A percentile compares a stretch with the other conserved stretches of the same genome.
Evolutionary conservation across 2,888 invertebrate genomes (phyloP).

Genomic region (Acholoe squamosa): DNA sequence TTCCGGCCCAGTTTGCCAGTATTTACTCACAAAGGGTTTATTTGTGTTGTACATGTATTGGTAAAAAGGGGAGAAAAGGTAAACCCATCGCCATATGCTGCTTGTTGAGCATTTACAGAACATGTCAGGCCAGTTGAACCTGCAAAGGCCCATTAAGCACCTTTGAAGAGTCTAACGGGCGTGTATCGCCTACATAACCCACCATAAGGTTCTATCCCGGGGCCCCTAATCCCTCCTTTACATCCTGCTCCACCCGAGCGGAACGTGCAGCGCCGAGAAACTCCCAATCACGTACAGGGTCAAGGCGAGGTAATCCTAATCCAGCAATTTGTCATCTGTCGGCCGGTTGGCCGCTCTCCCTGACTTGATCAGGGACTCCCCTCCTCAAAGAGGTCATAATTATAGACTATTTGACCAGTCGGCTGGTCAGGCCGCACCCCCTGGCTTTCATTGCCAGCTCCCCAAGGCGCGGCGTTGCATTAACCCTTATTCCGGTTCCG

Average conservation of each 20-base stretch:
- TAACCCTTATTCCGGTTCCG: slow-evolving; percentile 25
- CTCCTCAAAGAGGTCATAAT: slow-evolving; percentile 41
- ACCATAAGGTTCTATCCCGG: slow-evolving; percentile 58
- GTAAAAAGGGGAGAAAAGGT: not conserved
- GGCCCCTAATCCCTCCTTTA: slow-evolving; percentile 23
- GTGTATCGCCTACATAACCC: slow-evolving; percentile 36
- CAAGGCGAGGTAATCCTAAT: slow-evolving; percentile 52
- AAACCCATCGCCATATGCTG: slow-evolving; percentile 16
- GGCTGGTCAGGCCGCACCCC: not conserved
- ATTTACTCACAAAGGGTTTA: no score
- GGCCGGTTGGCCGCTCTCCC: slow-evolving; percentile 8
- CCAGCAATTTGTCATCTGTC: slow-evolving; percentile 59
- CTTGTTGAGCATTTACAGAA: not conserved
- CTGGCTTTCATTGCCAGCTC: slow-evolving; percentile 37
- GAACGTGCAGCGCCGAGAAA: not conserved
- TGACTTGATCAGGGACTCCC: not conserved
- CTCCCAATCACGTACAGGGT: slow-evolving; percentile 31
- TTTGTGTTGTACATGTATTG: no score
- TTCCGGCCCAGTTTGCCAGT: no score
- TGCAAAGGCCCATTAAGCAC: not conserved
- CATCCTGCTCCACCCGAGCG: slow-evolving; percentile 9
- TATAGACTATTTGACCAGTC: slow-evolving; percentile 58
- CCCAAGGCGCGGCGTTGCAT: slow-evolving; percentile 48
- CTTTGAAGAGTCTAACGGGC: slow-evolving; percentile 5
- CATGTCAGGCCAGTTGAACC: slow-evolving; percentile 28